phyloP scores from a whole-genome alignment of 2,113 vertebrate species.

The Cavia aperea region DNA sequence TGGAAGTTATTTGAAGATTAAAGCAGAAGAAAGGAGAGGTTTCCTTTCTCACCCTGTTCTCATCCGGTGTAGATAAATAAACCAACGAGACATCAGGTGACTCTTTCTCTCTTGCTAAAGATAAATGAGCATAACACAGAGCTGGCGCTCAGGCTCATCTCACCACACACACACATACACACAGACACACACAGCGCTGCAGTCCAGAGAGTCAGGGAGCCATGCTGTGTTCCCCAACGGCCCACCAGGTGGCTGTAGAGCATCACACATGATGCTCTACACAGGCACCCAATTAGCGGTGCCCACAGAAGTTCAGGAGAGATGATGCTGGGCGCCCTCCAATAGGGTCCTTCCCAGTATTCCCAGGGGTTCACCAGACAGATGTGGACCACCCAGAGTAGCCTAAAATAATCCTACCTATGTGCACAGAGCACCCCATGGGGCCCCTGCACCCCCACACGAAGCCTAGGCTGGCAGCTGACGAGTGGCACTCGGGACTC shows the following conservation, averaged over 20 bases:
- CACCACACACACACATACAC: too few species aligned
- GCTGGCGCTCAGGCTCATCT: not conserved
- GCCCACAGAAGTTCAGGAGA: not conserved
- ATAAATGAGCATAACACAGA: not conserved
- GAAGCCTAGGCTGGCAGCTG: not conserved
- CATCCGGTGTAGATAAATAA: not conserved
- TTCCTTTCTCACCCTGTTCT: not conserved
- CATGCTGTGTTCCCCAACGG: fast-evolving
- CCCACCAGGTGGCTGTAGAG: conserved; percentile 33
- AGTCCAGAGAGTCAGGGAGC: not conserved
- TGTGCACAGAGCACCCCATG: fast-evolving
- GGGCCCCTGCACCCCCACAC: fast-evolving
- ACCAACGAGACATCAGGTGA: too few species aligned
- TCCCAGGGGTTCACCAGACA: too few species aligned
- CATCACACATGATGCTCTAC: not conserved
- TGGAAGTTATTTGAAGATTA: not conserved
- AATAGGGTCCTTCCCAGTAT: not conserved
- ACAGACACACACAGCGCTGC: too few species aligned
- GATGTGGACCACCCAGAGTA: fast-evolving
- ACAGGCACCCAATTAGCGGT: fast-evolving
- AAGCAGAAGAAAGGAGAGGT: not conserved
- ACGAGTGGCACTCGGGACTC: not conserved
- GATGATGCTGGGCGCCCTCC: too few species aligned
- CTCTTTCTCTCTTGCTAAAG: not conserved
- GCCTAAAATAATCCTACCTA: not conserved